phyloP scores from a whole-genome alignment of 2,797 vertebrate genomes.

The Paedocypris micromegethes region DNA sequence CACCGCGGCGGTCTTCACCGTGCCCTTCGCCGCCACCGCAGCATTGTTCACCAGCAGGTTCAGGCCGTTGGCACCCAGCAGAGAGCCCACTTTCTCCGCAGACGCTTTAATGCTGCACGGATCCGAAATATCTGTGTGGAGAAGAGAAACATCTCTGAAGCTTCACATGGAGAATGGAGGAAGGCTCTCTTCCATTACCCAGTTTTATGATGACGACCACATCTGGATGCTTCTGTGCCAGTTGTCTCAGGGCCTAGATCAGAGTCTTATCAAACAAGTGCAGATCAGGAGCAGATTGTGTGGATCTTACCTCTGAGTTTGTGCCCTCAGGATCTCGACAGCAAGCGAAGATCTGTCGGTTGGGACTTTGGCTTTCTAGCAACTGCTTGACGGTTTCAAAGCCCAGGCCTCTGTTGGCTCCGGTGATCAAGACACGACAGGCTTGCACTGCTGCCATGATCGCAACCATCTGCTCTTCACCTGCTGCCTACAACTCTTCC shows the following conservation, averaged over 20 bases:
- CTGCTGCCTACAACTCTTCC: too few species aligned
- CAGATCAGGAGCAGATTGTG: neutral
- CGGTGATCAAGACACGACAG: constrained; percentile 58
- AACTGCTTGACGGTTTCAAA: constrained; percentile 58
- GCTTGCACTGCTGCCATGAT: constrained; percentile 39
- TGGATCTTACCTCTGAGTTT: constrained; percentile 51
- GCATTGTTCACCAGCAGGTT: constrained; percentile 64
- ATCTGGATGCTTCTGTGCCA: constrained; percentile 20
- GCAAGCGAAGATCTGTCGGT: constrained; percentile 53
- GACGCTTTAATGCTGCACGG: constrained; percentile 10
- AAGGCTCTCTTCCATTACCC: constrained; percentile 3
- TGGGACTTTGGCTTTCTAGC: constrained; percentile 17
- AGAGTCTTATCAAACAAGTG: neutral
- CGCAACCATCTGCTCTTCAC: neutral
- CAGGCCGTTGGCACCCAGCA: constrained; percentile 49
- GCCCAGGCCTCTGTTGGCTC: constrained; percentile 61
- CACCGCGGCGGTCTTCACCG: constrained; percentile 28
- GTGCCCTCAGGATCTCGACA: constrained; percentile 59
- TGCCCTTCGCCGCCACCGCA: constrained; percentile 27
- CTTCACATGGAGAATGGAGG: too few species aligned
- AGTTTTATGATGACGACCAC: constrained; percentile 16
- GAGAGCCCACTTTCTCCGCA: constrained; percentile 40
- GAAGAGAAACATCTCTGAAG: too few species aligned
- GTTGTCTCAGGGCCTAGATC: constrained; percentile 16
- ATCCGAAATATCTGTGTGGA: neutral